Evolutionary conservation across 2,888 invertebrate species (phyloP), one percentile per base, ranked within the genome.

Genomic region (Panzeria rudis): DNA sequence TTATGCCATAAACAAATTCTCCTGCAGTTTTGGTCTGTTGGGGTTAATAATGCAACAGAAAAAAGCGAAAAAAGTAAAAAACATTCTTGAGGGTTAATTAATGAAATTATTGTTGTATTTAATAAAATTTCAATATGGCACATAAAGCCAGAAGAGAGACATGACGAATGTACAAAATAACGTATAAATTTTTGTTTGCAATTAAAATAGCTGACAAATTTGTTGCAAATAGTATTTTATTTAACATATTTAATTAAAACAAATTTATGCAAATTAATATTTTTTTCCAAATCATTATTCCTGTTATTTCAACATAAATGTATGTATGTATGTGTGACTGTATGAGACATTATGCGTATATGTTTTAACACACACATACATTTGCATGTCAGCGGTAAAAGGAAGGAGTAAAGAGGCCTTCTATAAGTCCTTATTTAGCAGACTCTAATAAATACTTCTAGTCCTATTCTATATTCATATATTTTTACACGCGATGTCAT

Each of bases 211-310:
- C 64, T 71, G 79, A 56, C 62, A 79, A 79, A 72, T 72, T 79
- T 64, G 54, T 71, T 23, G 62, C 54, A 44, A 64, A 71, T 56
- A 32, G 71, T 72, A 72, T 79, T 79, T 79, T 59, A 77, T 77
- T 77, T 62, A 79, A 79, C 62, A 64, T 72, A 71, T 84, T 79
- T 79, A 84, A 84, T 84, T 84, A 84, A 79, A 84, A 79, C 75
- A 84, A 84, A 84, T 84, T 84, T 79, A 76, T 84, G 79, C 73
- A 79, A 84, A 84, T 84, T 84, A 71, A 71, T 83, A 75, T 71
- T 25, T 32, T 68, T 68, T 56, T 68, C 59, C 38, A 44, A 71
- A 54, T 32, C 32, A 71, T 52, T 73, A 23, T 62, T 52, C 9
- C 20, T 73, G 56, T 61, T 72, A 17, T 71, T 47, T 75, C 1